Conservation (phyloP, 2,113 vertebrate genomes). For the Vidua macroura region DNA sequence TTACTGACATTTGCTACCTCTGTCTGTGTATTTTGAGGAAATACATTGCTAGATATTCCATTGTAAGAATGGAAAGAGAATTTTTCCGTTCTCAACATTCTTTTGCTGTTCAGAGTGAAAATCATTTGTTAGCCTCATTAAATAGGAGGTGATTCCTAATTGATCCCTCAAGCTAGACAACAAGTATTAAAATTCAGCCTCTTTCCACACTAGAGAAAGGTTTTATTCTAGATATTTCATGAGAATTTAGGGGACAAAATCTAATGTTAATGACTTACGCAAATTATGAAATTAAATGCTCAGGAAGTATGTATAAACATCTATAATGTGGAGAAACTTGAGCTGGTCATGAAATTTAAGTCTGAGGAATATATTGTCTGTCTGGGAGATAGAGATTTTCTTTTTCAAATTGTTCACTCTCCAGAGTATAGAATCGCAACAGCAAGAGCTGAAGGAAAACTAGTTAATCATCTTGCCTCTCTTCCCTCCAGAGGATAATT, state of each 20-base stretch:
- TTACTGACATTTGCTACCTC: neutral
- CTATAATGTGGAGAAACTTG: neutral
- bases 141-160: neutral
- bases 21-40: neutral
- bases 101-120: neutral
- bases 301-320: neutral
- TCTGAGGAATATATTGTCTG: neutral
- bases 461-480: neutral
- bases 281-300: neutral
- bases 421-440: neutral
- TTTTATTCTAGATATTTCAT: neutral
- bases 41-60: neutral
- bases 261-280: neutral
- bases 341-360: neutral
- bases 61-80: neutral
- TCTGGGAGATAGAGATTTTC: neutral
- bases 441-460: neutral
- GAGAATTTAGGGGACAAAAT: neutral
- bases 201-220: neutral
- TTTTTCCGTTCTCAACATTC: neutral
- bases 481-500: neutral
- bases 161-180: neutral
- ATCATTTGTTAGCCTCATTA: neutral
- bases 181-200: neutral
- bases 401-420: neutral